phyloP scores from a whole-genome alignment of 2,888 invertebrate genomes.

The Arrhopalites spinosus region DNA sequence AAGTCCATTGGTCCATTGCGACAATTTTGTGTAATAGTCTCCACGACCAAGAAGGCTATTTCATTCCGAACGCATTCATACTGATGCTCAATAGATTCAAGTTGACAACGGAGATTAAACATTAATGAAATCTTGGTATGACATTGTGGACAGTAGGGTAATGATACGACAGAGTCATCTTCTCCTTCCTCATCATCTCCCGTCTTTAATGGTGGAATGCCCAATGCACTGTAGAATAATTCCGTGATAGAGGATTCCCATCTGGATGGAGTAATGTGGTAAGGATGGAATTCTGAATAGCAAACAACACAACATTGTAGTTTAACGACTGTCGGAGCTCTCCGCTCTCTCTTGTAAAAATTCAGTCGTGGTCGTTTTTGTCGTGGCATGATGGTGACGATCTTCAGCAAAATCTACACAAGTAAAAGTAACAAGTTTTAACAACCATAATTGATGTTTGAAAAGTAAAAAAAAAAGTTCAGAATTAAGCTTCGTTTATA shows the following conservation, averaged over 20 bases:
- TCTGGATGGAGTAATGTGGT: conserved; percentile 11
- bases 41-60: conserved; percentile 48
- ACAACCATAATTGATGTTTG: not conserved
- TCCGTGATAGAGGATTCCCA: conserved; percentile 44
- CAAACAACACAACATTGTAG: conserved; percentile 45
- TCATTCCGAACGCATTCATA: conserved; percentile 46
- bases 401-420: not conserved
- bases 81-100: conserved; percentile 39
- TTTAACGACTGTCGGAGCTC: not conserved
- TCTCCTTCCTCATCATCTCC: conserved; percentile 40
- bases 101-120: conserved; percentile 41
- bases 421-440: not conserved
- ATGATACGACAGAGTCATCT: conserved; percentile 39
- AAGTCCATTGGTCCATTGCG: conserved; percentile 47
- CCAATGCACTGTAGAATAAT: conserved; percentile 45
- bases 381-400: conserved; percentile 23
- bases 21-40: conserved; percentile 43
- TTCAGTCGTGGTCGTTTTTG: not conserved
- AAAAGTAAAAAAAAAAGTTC: not conserved
- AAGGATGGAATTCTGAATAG: conserved; percentile 35
- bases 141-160: conserved; percentile 50
- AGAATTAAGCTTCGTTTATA: too few species aligned
- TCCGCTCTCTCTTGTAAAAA: not conserved
- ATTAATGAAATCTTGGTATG: conserved; percentile 48
- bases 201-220: conserved; percentile 38